phyloP scores from a whole-genome alignment of 2,113 vertebrate genomes.

The Saccopteryx leptura region DNA sequence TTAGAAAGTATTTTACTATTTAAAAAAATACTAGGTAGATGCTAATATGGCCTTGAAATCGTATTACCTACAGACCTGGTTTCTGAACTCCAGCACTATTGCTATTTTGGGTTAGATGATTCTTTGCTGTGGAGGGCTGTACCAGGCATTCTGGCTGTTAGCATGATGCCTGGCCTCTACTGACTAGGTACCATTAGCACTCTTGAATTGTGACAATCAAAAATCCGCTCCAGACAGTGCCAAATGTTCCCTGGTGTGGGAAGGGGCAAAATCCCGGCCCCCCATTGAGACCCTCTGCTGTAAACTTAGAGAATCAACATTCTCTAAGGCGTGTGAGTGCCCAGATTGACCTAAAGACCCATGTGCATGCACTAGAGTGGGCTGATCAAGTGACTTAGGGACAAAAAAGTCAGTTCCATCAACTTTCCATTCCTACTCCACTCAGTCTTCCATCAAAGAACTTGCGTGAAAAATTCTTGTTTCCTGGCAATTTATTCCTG shows the following conservation, averaged over 20 bases:
- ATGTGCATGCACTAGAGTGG: background rate
- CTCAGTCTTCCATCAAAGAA: background rate
- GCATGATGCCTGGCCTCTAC: background rate
- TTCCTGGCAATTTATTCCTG: background rate
- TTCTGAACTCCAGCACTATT: background rate
- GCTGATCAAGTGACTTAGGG: background rate
- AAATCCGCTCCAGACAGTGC: background rate
- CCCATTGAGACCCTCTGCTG: background rate
- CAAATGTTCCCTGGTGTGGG: background rate
- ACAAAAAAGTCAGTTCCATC: background rate
- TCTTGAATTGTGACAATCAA: background rate
- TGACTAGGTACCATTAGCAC: background rate
- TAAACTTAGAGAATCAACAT: background rate
- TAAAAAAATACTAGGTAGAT: background rate
- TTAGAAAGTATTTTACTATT: constrained; percentile 41
- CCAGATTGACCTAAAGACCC: background rate
- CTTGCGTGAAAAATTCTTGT: background rate
- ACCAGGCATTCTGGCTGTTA: background rate
- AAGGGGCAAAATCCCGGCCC: no score
- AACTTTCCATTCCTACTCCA: background rate
- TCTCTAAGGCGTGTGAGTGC: background rate
- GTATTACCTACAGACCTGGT: background rate
- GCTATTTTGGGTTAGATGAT: background rate
- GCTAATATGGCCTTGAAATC: constrained; percentile 34
- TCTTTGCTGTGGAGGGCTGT: background rate